Percentiles rank a stretch among this genome's conserved stretches.
phyloP scores from a whole-genome alignment of 2,888 invertebrate species.

The Ormyrus nitidulus region DNA sequence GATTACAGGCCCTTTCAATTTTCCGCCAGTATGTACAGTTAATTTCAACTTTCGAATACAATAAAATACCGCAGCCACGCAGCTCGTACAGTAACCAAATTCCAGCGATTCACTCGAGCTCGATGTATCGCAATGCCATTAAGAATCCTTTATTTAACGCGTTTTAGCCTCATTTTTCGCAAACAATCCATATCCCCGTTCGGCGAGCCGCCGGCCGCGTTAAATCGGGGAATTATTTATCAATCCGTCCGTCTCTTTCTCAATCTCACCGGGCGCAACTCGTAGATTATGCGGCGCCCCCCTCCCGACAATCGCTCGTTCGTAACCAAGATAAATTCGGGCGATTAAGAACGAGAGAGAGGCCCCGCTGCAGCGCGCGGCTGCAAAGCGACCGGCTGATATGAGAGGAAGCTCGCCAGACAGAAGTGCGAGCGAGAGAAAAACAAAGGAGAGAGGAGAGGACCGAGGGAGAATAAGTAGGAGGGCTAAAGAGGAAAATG shows the following conservation, averaged over 20 bases:
- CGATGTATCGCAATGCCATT: no score
- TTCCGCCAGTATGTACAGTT: no score
- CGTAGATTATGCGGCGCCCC: constrained; percentile 52
- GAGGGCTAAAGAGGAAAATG: constrained; percentile 54
- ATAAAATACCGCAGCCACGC: no score
- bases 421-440: constrained; percentile 5
- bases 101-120: no score
- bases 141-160: no score
- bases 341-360: constrained; percentile 63
- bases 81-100: no score
- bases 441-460: constrained; percentile 1
- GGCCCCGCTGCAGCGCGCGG: not conserved
- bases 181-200: no score
- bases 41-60: no score
- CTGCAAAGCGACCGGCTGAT: constrained; percentile 27
- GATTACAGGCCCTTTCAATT: no score
- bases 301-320: constrained; percentile 15
- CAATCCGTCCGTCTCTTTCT: constrained; percentile 20
- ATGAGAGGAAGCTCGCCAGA: not conserved
- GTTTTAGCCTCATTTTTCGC: no score
- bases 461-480: not conserved
- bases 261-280: constrained; percentile 6
- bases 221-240: constrained; percentile 42
- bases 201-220: no score
- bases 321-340: constrained; percentile 67